phyloP scores from a whole-genome alignment of 2,113 vertebrate species.

The Bos indicus region DNA sequence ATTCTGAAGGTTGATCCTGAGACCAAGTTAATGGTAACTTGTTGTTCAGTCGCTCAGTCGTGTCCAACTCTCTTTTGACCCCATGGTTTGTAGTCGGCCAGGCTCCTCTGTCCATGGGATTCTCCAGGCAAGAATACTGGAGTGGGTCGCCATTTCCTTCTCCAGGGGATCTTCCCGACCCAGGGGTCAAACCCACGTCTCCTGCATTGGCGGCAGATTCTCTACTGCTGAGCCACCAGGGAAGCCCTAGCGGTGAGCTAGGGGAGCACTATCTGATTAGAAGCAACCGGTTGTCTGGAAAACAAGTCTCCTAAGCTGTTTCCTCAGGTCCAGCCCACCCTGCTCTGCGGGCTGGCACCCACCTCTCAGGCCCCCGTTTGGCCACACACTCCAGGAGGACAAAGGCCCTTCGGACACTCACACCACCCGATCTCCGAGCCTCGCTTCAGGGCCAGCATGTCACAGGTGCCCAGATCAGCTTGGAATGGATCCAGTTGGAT shows the following conservation, averaged over 20 bases:
- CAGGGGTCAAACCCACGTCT: neutral
- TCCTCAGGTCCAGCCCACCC: accelerated
- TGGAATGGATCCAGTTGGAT: accelerated
- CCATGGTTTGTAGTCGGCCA: neutral
- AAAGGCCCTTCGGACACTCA: accelerated
- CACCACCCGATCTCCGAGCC: accelerated
- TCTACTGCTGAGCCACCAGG: accelerated
- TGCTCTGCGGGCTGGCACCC: accelerated
- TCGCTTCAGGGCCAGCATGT: accelerated
- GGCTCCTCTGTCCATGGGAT: neutral
- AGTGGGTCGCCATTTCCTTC: neutral
- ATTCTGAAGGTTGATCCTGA: neutral
- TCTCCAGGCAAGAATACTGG: neutral
- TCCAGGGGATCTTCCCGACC: neutral
- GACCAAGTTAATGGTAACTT: neutral
- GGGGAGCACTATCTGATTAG: neutral
- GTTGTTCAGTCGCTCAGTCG: accelerated
- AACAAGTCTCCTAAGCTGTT: neutral
- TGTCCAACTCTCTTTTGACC: neutral
- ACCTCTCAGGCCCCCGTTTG: neutral
- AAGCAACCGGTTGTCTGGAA: neutral
- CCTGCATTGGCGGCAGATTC: neutral
- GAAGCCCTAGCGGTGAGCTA: accelerated
- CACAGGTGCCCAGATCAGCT: accelerated
- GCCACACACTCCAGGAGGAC: accelerated